Evolutionary conservation across 2,888 invertebrate genomes (phyloP).

Genomic region (Ichneumoninae sp.): DNA sequence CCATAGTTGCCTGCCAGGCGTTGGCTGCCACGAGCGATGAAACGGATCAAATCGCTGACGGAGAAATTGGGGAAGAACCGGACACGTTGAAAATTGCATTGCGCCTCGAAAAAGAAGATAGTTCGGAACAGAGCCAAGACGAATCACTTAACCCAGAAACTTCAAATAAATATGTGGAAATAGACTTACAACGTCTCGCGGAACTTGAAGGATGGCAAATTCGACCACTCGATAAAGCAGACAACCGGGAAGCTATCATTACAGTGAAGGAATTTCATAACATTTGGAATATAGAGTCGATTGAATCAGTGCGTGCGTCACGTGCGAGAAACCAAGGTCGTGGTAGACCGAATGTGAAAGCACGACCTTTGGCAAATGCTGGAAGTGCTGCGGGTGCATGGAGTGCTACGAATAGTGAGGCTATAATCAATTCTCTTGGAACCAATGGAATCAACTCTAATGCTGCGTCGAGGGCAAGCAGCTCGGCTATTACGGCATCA

Average conservation of each 20-base stretch:
- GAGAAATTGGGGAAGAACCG: background rate
- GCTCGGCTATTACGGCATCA: background rate
- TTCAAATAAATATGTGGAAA: slow-evolving; percentile 26
- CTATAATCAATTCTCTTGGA: background rate
- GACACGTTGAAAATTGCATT: slow-evolving; percentile 39
- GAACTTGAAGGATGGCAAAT: slow-evolving; percentile 56
- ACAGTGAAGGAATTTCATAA: slow-evolving; percentile 45
- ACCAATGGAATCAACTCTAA: background rate
- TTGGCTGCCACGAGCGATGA: slow-evolving; percentile 10
- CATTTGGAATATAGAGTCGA: slow-evolving; percentile 45
- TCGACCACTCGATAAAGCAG: background rate
- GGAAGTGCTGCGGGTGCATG: background rate
- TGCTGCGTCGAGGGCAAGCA: background rate
- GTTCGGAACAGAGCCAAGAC: background rate
- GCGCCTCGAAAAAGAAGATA: slow-evolving; percentile 22
- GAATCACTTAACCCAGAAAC: slow-evolving; percentile 11
- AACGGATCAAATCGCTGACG: background rate
- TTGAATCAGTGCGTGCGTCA: slow-evolving; percentile 4
- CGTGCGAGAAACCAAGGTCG: background rate
- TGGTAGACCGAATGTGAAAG: background rate
- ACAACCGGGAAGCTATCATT: slow-evolving; percentile 46
- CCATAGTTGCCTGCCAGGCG: slow-evolving; percentile 38
- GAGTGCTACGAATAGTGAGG: background rate
- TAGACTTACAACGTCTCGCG: slow-evolving; percentile 43
- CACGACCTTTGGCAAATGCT: background rate